These are phyloP conservation scores for Nephila pilipes DNA, from an alignment of 1,140 invertebrate genomes.

Conservation along the genomic window DNA sequence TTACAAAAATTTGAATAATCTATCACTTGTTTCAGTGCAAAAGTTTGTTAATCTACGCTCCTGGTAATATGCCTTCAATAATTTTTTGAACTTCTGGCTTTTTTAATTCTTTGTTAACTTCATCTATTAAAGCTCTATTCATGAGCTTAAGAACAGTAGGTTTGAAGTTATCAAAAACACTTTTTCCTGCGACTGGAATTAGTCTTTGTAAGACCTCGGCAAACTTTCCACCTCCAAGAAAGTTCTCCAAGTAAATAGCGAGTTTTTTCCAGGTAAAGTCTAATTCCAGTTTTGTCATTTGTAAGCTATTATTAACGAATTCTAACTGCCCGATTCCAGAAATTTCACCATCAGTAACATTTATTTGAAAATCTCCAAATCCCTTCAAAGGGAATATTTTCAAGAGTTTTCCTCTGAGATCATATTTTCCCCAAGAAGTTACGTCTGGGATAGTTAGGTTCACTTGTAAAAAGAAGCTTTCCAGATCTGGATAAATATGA, in stretches of 20 bases:
- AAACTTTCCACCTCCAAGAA: constrained; percentile 73
- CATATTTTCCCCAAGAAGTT: constrained; percentile 43
- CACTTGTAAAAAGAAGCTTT: constrained; percentile 49
- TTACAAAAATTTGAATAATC: too few species aligned
- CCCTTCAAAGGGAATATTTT: constrained; percentile 74
- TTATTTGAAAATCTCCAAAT: constrained; percentile 69
- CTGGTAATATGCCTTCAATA: constrained; percentile 64
- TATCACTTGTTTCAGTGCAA: too few species aligned
- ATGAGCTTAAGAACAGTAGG: constrained; percentile 59
- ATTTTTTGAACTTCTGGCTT: constrained; percentile 75
- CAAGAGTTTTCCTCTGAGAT: constrained; percentile 60
- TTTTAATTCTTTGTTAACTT: constrained; percentile 68
- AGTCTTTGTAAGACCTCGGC: constrained; percentile 63
- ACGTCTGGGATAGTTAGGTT: constrained; percentile 52
- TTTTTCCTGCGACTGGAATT: constrained; percentile 67
- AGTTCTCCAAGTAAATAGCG: constrained; percentile 69
- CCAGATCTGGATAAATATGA: constrained; percentile 62
- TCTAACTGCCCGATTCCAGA: constrained; percentile 53
- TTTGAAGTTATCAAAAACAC: constrained; percentile 73
- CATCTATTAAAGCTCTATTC: constrained; percentile 64
- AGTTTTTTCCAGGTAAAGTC: constrained; percentile 68
- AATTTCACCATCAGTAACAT: constrained; percentile 61
- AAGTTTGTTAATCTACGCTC: background rate
- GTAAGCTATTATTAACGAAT: constrained; percentile 21
- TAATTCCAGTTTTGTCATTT: constrained; percentile 59